Evolutionary conservation across 2,888 invertebrate species (phyloP), one percentile per base, ranked within the genome.

Genomic region (Brachylomia viminalis): DNA sequence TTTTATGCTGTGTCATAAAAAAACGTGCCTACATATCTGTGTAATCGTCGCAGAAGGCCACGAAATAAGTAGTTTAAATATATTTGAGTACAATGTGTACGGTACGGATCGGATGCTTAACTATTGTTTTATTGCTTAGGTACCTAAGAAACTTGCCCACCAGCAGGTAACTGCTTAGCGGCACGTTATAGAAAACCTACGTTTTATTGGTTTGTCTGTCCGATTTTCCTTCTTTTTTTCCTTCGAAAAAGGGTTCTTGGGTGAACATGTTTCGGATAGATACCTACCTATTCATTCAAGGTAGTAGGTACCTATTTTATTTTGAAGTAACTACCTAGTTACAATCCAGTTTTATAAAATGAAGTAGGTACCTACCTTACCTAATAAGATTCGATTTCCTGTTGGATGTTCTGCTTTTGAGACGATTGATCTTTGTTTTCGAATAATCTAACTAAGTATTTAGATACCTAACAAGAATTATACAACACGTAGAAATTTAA

Each of bases 1-100:
- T 78, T 71, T 68, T 65, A 42, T 58, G 45, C 15, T 15, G 13
- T 23, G 47, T 64, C 47, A 64, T 68, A 70, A 66, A 72, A 77
- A 54, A 17, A 54, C 27, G 30, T 62, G 23, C 17, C 0, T 42
- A 47, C 23, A 3, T 78, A 47, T 65, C 38, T 65, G 15, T 23
- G 15, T 65, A 72, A 69, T 72, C 58, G 20, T 65, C 17, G 64
- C 38, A 38, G 56, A 83, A 78, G 84, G 80, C 49, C 72, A 52
- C 20, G 45, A 69, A 83, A 72, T 54, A 52, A 80, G 62, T 47
- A 62, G 42, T 38, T 59, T 33, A 52, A 54, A 61, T 70, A 52
- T n/a, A 30, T 47, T 74, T 56, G 20, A 42, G n/a, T 38, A 38
- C 38, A 38, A 38, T 38, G 38, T 6, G 38, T 42, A 64, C 23